A percentile compares a stretch with the other conserved stretches of the same genome.
These are phyloP conservation scores for Acanthosepion lycidas DNA, from an alignment of 2,888 invertebrate species.

Conservation along the genomic window DNA sequence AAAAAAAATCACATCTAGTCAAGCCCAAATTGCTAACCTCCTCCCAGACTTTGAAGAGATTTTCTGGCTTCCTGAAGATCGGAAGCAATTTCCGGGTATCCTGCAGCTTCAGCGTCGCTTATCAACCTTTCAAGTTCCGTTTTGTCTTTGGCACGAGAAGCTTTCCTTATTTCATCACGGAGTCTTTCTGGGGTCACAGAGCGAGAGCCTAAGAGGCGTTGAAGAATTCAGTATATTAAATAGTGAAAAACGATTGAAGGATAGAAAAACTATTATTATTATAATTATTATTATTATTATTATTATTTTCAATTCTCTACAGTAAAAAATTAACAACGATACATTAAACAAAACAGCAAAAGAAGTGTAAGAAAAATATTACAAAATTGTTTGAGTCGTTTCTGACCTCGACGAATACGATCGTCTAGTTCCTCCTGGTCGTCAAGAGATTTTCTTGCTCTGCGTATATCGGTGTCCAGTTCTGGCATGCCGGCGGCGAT, in stretches of 20 bases:
- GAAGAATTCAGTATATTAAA: neutral
- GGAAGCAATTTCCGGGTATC: neutral
- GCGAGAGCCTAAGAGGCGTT: neutral
- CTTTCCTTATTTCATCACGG: slow-evolving; percentile 11
- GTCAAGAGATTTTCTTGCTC: slow-evolving; percentile 24
- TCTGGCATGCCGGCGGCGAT: slow-evolving; percentile 42
- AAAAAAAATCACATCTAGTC: neutral
- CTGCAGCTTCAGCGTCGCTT: neutral
- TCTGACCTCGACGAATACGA: no score
- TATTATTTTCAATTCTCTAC: no score
- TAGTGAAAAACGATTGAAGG: neutral
- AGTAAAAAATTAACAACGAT: no score
- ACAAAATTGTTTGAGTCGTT: no score
- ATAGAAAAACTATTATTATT: no score
- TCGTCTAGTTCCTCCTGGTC: neutral
- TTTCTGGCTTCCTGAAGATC: slow-evolving; percentile 24
- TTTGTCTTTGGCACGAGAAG: slow-evolving; percentile 35
- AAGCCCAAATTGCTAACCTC: neutral
- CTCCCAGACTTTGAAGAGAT: neutral
- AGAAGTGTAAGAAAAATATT: no score
- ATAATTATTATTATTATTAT: no score
- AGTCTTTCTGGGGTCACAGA: neutral
- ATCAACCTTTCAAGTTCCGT: neutral
- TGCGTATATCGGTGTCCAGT: neutral
- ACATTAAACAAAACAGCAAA: no score